A percentile compares a stretch with the other conserved stretches of the same genome.
Evolutionary conservation across 2,797 vertebrate species (phyloP).

Genomic region (Rhinella marina): DNA sequence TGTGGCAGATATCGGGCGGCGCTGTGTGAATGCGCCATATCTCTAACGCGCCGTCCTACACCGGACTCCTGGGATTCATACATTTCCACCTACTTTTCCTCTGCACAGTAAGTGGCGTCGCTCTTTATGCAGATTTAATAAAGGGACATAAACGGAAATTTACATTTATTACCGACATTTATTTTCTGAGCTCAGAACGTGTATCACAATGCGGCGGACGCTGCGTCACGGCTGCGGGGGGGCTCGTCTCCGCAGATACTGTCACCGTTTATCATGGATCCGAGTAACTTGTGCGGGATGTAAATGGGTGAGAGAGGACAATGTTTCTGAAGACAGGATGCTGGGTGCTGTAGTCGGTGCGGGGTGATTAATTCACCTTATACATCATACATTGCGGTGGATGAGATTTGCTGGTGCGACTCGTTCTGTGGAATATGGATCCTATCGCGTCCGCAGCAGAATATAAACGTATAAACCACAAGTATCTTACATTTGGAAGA

Average conservation of each 20-base stretch:
- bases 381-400: neutral
- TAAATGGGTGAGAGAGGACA: constrained; percentile 3
- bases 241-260: neutral
- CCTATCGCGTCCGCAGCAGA: neutral
- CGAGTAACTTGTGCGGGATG: neutral
- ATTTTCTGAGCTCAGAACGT: constrained; percentile 6
- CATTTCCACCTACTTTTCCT: neutral
- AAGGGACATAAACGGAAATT: constrained; percentile 6
- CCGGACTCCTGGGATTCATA: neutral
- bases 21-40: too few relatives aligned
- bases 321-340: neutral
- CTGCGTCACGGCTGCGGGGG: neutral
- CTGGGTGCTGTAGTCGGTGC: neutral
- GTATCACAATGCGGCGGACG: neutral
- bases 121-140: constrained; percentile 45
- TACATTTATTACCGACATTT: neutral
- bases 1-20: too few relatives aligned
- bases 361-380: neutral
- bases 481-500: neutral
- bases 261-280: neutral
- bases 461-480: neutral
- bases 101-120: neutral
- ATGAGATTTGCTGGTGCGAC: neutral
- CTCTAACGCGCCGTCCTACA: neutral
- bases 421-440: neutral